Evolutionary conservation across 2,113 vertebrate species (phyloP).

Genomic region (Indri indri): DNA sequence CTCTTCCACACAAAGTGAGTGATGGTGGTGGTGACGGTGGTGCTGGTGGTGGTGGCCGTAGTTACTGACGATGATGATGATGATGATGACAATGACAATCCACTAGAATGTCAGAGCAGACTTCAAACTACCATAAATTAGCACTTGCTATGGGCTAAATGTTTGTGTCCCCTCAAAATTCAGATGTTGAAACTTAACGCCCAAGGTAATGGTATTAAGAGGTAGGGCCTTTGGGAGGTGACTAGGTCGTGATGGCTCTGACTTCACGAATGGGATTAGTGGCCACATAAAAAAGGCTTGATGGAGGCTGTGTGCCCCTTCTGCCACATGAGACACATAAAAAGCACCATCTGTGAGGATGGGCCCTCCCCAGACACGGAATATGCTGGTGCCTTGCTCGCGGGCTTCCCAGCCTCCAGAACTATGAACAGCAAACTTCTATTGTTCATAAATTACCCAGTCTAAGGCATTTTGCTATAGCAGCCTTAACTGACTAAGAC

Average conservation of each 20-base stretch:
- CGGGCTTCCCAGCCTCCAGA: neutral
- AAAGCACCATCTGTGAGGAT: too few species aligned
- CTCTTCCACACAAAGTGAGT: neutral
- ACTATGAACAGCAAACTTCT: neutral
- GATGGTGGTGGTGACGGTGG: too few species aligned
- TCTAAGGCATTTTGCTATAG: neutral
- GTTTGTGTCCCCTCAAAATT: neutral
- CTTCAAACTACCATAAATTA: neutral
- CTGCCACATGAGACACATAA: neutral
- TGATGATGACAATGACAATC: neutral
- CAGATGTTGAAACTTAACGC: neutral
- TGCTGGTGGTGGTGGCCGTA: neutral
- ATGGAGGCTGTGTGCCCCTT: neutral
- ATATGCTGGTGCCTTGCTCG: neutral
- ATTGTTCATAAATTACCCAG: neutral
- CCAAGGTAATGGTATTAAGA: neutral
- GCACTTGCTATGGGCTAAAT: neutral
- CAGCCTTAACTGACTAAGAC: neutral
- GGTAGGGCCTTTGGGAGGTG: neutral
- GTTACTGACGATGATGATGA: neutral
- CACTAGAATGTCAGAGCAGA: neutral
- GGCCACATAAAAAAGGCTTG: too few species aligned
- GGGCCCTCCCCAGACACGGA: neutral
- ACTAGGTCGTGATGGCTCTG: neutral
- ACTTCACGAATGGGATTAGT: neutral